Conservation (phyloP, 2,888 invertebrate species). For the Ctena decussata region DNA sequence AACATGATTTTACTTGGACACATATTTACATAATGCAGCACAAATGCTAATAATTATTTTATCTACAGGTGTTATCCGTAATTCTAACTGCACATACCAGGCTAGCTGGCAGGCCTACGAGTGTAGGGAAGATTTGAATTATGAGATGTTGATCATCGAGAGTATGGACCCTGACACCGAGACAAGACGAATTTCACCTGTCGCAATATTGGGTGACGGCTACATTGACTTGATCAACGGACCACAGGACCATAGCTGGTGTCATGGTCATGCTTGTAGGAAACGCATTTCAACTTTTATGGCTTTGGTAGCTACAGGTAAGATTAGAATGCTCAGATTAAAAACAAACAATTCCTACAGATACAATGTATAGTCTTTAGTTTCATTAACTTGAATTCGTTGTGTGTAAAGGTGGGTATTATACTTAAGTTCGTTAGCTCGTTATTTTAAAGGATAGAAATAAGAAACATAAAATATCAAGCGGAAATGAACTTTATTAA, state of each 20-base stretch:
- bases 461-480: too few species aligned
- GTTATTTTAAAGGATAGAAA: too few species aligned
- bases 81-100: slow-evolving; percentile 69
- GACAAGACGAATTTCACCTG: slow-evolving; percentile 83
- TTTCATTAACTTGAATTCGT: too few species aligned
- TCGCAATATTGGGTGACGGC: slow-evolving; percentile 72
- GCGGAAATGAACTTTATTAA: too few species aligned
- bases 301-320: slow-evolving; percentile 81
- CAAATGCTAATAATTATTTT: not conserved
- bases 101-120: slow-evolving; percentile 78
- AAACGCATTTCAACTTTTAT: slow-evolving; percentile 84
- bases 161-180: slow-evolving; percentile 85
- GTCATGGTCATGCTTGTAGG: slow-evolving; percentile 85
- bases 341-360: too few species aligned
- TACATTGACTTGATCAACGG: slow-evolving; percentile 86
- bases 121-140: slow-evolving; percentile 74
- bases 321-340: not conserved
- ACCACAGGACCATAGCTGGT: slow-evolving; percentile 86
- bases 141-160: slow-evolving; percentile 83
- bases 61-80: slow-evolving; percentile 79
- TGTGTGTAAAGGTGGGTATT: too few species aligned
- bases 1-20: too few species aligned
- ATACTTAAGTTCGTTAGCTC: too few species aligned
- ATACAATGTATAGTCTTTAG: too few species aligned
- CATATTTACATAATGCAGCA: too few species aligned